These are phyloP conservation scores for Smithornis capensis DNA, from an alignment of 2,113 vertebrate genomes.

Conservation along the genomic window DNA sequence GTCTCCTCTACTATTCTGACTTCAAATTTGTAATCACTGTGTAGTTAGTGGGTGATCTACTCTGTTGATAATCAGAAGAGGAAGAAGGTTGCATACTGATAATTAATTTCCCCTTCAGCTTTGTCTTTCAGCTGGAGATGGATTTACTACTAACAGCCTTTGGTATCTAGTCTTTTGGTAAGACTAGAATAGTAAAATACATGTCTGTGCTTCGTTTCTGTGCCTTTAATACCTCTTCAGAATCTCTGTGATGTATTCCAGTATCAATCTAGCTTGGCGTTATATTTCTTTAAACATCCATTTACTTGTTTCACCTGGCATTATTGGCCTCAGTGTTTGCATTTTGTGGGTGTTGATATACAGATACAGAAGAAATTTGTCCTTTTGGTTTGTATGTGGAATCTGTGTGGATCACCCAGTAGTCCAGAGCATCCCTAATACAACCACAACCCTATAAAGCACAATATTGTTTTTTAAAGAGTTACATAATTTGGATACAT, in stretches of 20 bases:
- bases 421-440: background rate
- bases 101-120: background rate
- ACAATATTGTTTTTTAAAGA: background rate
- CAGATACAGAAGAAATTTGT: background rate
- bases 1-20: background rate
- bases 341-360: background rate
- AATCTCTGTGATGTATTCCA: background rate
- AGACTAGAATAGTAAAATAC: background rate
- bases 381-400: background rate
- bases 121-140: background rate
- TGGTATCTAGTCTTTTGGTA: background rate
- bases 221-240: background rate
- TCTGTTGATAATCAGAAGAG: background rate
- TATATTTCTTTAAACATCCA: background rate
- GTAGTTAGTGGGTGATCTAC: background rate
- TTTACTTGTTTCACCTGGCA: background rate
- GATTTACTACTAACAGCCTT: background rate
- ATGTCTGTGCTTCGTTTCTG: background rate
- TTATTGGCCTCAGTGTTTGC: background rate
- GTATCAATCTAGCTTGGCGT: background rate
- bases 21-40: background rate
- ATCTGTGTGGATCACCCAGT: background rate
- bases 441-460: background rate
- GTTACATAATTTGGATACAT: background rate
- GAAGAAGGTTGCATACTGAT: background rate